A percentile compares a stretch with the other conserved stretches of the same genome.
phyloP scores from a whole-genome alignment of 2,113 vertebrate species.

The Motacilla alba region DNA sequence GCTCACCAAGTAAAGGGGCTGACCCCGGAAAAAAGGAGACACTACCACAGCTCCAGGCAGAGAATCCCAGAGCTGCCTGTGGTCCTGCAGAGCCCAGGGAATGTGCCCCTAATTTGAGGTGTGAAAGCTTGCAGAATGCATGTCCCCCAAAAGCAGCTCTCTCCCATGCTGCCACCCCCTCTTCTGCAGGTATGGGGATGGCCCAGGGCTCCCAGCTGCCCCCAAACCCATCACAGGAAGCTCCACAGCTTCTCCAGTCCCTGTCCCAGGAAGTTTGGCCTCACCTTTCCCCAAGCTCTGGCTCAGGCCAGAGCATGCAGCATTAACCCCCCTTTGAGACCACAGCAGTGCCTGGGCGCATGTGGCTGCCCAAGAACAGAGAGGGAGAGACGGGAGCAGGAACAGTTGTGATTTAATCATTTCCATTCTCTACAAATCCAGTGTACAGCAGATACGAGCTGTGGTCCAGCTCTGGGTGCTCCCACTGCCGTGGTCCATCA shows the following conservation, averaged over 20 bases:
- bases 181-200: too few species aligned
- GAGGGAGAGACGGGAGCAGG: background rate
- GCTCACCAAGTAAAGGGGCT: background rate
- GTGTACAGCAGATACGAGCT: background rate
- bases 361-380: background rate
- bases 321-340: rapidly evolving
- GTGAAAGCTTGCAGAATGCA: background rate
- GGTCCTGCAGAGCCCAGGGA: background rate
- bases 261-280: background rate
- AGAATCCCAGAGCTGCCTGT: background rate
- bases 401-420: background rate
- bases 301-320: background rate
- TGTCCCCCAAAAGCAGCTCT: background rate
- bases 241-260: background rate
- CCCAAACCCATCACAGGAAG: background rate
- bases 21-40: background rate
- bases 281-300: background rate
- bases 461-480: background rate
- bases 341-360: background rate
- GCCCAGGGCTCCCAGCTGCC: background rate
- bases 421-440: background rate
- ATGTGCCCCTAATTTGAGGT: background rate
- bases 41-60: background rate
- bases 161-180: background rate
- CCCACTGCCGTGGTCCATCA: background rate